Evolutionary conservation across 2,888 invertebrate species (phyloP), one percentile per base, ranked within the genome.

Genomic region (Exephanes ischioxanthus): DNA sequence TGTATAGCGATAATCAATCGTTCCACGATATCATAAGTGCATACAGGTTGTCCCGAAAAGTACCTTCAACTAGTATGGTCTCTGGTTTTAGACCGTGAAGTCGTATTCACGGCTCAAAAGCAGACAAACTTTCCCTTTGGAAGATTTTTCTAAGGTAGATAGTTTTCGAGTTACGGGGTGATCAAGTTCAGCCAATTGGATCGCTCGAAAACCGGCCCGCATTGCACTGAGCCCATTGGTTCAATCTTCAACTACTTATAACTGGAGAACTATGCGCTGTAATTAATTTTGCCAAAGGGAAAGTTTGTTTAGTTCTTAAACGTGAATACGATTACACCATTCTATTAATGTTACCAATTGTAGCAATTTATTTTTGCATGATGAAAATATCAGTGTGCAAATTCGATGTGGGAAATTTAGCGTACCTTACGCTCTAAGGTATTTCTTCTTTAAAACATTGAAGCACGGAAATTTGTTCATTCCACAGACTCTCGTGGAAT

Each of bases 391-490:
- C 45, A 16, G 14, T 48, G 16, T 48, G 45, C 45, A 58, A 30
- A 63, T 63, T 0, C 16, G 61, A 30, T 33, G 61, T 30, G 30
- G 30, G 33, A 30, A 16, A 16, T 63, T 5, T 63, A 16, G 1
- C 33, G 0, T n/a, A 16, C 30, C 16, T 63, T 63, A 7, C 33
- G 30, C 63, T n/a, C 53, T 3, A 45, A 4, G 33, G 9, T 14
- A 66, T 76, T 76, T 76, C 80, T 11, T 58, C 76, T 84, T 67
- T 67, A 72, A 77, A 66, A 22, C 26, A 66, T 66, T 53, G 61
- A 61, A 80, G 76, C 71, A 84, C 68, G 76, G 45, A 80, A 76
- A 84, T 80, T 80, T 67, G 80, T 72, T 71, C 71, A 80, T 80
- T 80, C 45, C 72, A 48, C 76, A 22, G 58, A 76, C 41, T 76